phyloP scores from a whole-genome alignment of 2,113 vertebrate genomes.

The Martes martes region DNA sequence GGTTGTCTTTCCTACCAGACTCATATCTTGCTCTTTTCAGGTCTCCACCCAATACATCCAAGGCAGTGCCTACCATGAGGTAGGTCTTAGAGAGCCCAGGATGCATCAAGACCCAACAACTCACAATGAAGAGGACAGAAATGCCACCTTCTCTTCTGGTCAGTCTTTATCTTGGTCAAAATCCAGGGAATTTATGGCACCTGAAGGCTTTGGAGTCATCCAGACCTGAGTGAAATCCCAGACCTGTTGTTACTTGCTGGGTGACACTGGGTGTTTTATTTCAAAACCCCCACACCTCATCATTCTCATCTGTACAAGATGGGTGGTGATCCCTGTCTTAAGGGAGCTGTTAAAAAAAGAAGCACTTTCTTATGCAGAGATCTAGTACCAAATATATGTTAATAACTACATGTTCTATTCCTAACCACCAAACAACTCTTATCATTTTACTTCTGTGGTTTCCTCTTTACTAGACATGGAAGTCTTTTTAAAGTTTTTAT shows the following conservation, averaged over 20 bases:
- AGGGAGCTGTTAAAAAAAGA: neutral
- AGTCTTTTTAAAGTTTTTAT: neutral
- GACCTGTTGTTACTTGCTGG: neutral
- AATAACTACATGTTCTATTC: neutral
- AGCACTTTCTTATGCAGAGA: neutral
- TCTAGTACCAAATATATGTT: neutral
- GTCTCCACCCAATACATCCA: neutral
- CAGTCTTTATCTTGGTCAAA: neutral
- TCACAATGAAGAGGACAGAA: neutral
- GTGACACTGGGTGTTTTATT: neutral
- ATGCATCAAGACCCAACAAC: neutral
- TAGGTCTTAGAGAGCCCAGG: neutral
- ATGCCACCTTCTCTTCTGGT: neutral
- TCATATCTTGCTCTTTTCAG: neutral
- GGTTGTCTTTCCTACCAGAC: neutral
- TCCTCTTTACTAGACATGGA: neutral
- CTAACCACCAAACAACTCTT: neutral
- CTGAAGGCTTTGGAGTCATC: neutral
- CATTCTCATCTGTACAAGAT: neutral
- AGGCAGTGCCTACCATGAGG: neutral
- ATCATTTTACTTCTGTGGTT: neutral
- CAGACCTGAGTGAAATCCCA: neutral
- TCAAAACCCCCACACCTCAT: neutral
- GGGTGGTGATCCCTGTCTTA: neutral
- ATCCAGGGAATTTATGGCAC: neutral